A percentile compares a stretch with the other conserved stretches of the same genome.
Evolutionary conservation across 2,888 invertebrate species (phyloP).

Genomic region (Rotaria sp.): DNA sequence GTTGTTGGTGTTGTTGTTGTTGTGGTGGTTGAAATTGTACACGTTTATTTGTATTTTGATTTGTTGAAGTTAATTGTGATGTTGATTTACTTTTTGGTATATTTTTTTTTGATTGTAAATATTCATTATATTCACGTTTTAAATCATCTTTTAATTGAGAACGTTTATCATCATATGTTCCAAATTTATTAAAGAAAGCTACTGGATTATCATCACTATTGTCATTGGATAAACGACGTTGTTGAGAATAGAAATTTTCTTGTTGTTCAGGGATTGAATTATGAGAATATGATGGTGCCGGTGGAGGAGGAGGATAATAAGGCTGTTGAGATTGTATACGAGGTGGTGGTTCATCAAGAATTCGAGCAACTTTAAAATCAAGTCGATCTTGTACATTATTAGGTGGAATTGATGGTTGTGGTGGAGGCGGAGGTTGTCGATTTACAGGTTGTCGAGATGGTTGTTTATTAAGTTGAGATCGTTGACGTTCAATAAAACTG

Average conservation of each 20-base stretch:
- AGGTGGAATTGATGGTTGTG: background rate
- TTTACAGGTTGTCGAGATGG: background rate
- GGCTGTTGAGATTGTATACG: background rate
- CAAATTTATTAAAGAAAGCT: background rate
- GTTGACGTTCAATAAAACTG: background rate
- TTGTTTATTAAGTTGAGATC: background rate
- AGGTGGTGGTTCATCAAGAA: background rate
- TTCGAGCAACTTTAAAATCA: background rate
- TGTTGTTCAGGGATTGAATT: background rate
- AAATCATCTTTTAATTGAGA: background rate
- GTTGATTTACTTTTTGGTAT: background rate
- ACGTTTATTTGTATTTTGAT: background rate
- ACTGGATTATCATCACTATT: background rate
- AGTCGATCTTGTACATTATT: background rate
- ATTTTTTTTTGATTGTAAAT: background rate
- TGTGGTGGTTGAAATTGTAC: background rate
- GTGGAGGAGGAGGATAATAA: background rate
- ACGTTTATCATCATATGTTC: background rate
- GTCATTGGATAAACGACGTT: background rate
- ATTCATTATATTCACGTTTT: slow-evolving; percentile 19
- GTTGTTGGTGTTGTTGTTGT: background rate
- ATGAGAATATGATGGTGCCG: background rate
- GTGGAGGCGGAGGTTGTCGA: background rate
- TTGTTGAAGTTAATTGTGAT: background rate
- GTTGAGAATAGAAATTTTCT: background rate